Conservation (phyloP, 2,797 vertebrate genomes). For the Bradypus variegatus region DNA sequence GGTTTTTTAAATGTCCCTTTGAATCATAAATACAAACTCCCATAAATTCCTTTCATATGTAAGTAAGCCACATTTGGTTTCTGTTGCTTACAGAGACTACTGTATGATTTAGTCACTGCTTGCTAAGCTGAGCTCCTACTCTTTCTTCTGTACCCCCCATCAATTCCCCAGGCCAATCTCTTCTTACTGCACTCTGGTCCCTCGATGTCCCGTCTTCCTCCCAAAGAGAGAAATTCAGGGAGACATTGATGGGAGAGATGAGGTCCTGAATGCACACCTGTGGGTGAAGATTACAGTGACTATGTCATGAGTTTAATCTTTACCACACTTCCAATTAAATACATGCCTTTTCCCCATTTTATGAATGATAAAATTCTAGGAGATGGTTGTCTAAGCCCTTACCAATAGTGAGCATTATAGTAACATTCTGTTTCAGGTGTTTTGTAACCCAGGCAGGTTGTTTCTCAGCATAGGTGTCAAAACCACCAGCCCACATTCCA, state of each 20-base stretch:
- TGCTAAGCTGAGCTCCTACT: neutral
- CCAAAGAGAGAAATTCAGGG: constrained; percentile 73
- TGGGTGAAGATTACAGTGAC: neutral
- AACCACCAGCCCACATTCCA: neutral
- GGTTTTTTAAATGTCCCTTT: neutral
- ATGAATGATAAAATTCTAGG: neutral
- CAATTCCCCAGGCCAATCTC: too few species aligned
- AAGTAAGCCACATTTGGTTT: neutral
- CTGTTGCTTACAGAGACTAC: neutral
- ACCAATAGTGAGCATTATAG: neutral
- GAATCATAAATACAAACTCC: neutral
- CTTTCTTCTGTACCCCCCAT: neutral
- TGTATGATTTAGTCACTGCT: neutral
- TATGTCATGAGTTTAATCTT: neutral
- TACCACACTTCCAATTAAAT: neutral
- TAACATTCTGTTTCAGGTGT: neutral
- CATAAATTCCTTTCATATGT: neutral
- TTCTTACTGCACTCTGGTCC: neutral
- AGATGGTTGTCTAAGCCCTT: neutral
- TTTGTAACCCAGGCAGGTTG: neutral
- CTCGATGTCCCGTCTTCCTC: constrained; percentile 3
- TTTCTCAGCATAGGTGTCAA: neutral
- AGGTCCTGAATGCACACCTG: constrained; percentile 80
- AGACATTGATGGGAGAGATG: constrained; percentile 73
- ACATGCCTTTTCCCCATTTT: neutral